Evolutionary conservation across 1,140 invertebrate genomes (phyloP).

Genomic region (Pemphigus obesinymphae): DNA sequence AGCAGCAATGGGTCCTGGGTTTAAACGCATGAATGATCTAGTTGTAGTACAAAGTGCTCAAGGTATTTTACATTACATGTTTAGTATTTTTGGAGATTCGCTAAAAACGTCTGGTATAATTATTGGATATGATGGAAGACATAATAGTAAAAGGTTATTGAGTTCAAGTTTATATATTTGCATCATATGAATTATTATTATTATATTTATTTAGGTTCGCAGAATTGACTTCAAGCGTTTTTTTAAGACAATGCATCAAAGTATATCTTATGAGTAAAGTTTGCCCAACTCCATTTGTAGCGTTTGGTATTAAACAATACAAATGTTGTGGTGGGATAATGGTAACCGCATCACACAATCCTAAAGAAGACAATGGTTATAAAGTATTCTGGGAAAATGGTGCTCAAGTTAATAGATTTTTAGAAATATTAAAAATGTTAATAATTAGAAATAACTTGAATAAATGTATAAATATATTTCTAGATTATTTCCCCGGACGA

Average conservation of each 20-base stretch:
- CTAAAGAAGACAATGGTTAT: conserved; percentile 98
- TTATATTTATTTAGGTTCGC: conserved; percentile 70
- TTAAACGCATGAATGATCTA: conserved; percentile 92
- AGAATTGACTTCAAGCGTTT: conserved; percentile 78
- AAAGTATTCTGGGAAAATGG: conserved; percentile 97
- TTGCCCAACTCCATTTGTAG: conserved; percentile 89
- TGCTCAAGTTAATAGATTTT: conserved; percentile 60
- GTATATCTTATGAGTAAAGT: conserved; percentile 79
- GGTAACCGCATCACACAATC: conserved; percentile 98
- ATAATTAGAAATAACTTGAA: not conserved
- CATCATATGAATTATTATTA: not conserved
- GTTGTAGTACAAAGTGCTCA: conserved; percentile 95
- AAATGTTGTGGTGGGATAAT: conserved; percentile 79
- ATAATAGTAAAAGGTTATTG: conserved; percentile 79
- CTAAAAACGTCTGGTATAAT: conserved; percentile 65
- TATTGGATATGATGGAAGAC: conserved; percentile 90
- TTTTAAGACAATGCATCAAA: conserved; percentile 68
- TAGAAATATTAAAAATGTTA: not conserved
- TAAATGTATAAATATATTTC: conserved; percentile 10
- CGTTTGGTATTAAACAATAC: conserved; percentile 69
- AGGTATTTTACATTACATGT: conserved; percentile 79
- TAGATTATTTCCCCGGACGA: conserved; percentile 91
- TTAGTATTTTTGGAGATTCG: conserved; percentile 54
- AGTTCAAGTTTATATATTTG: not conserved
- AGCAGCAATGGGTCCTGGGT: conserved; percentile 87